Conservation (phyloP, 1,140 invertebrate genomes). For the Drosophila albomicans region DNA sequence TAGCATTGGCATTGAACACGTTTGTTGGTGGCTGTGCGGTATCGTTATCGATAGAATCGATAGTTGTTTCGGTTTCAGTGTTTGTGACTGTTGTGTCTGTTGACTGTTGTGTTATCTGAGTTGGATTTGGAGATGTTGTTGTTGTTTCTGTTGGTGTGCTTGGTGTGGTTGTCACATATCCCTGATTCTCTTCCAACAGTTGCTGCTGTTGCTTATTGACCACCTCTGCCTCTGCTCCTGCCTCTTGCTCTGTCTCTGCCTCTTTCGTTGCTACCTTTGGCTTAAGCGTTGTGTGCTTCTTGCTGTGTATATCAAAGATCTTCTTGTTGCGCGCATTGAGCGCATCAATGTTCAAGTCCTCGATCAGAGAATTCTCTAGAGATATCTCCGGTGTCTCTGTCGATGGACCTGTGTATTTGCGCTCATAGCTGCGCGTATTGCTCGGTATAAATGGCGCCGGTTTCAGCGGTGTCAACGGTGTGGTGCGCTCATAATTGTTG, state of each 20-base stretch:
- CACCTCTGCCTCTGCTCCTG: slow-evolving; percentile 32
- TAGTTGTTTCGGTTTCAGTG: slow-evolving; percentile 47
- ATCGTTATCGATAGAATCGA: not conserved
- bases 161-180: slow-evolving; percentile 75
- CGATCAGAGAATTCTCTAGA: slow-evolving; percentile 76
- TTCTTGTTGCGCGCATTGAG: slow-evolving; percentile 86
- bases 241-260: slow-evolving; percentile 23
- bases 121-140: slow-evolving; percentile 20
- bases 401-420: slow-evolving; percentile 78
- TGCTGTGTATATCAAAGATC: slow-evolving; percentile 85
- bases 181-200: slow-evolving; percentile 35
- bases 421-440: slow-evolving; percentile 76
- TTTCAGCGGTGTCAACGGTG: slow-evolving; percentile 68
- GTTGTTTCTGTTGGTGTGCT: slow-evolving; percentile 52
- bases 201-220: not conserved
- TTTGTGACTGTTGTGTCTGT: slow-evolving; percentile 52
- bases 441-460: slow-evolving; percentile 76
- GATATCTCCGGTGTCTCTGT: slow-evolving; percentile 60
- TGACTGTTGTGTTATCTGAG: slow-evolving; percentile 52
- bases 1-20: slow-evolving; percentile 61
- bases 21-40: slow-evolving; percentile 37
- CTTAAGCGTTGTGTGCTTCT: slow-evolving; percentile 81
- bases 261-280: slow-evolving; percentile 54
- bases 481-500: slow-evolving; percentile 72
- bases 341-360: slow-evolving; percentile 85